Evolutionary conservation across 2,888 invertebrate genomes (phyloP).

Genomic region (Leptinotarsa peninsularis): DNA sequence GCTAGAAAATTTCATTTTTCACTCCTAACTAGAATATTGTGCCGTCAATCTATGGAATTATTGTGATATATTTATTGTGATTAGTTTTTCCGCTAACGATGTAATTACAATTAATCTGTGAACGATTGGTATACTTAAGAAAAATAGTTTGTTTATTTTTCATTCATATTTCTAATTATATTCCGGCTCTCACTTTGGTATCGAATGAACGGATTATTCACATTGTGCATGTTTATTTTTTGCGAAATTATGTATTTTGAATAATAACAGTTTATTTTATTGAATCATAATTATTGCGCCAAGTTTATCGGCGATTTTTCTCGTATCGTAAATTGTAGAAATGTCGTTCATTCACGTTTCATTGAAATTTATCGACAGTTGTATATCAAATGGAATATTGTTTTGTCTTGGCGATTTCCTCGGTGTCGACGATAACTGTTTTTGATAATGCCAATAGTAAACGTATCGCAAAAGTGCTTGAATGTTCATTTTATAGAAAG

Average conservation of each 20-base stretch:
- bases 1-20: not conserved
- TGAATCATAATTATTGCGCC: not conserved
- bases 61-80: not conserved
- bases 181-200: not conserved
- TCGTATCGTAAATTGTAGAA: not conserved
- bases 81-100: not conserved
- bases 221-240: not conserved
- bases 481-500: not conserved
- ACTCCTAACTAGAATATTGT: not conserved
- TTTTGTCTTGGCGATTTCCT: constrained; percentile 6
- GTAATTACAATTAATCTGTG: not conserved
- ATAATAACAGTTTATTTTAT: not conserved
- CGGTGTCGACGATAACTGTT: not conserved
- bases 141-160: not conserved
- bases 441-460: not conserved
- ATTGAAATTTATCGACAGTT: not conserved
- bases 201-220: not conserved
- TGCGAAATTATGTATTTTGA: not conserved
- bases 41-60: not conserved
- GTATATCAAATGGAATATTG: not conserved
- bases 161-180: not conserved
- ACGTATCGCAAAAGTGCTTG: not conserved
- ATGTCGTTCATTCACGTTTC: not conserved
- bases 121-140: not conserved
- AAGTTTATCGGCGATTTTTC: not conserved